These are phyloP conservation scores for Temnothorax nylanderi DNA, from an alignment of 1,140 invertebrate genomes.

Conservation along the genomic window DNA sequence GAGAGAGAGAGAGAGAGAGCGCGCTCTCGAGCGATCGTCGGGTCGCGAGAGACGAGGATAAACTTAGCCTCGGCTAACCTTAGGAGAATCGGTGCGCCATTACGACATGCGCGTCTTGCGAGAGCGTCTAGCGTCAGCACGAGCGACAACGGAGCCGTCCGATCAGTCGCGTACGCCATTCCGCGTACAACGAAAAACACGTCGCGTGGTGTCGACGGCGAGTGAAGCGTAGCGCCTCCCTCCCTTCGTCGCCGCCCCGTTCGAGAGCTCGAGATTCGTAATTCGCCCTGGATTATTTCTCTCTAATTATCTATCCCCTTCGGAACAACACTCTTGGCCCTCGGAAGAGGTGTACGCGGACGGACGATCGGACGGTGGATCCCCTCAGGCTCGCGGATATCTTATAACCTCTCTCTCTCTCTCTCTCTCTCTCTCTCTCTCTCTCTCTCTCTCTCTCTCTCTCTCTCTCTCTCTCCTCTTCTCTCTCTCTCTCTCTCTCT, in stretches of 20 bases:
- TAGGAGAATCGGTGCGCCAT: slow-evolving; percentile 76
- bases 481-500: slow-evolving; percentile 51
- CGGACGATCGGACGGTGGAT: slow-evolving; percentile 38
- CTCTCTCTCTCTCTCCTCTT: slow-evolving; percentile 45
- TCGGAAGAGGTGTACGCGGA: slow-evolving; percentile 3
- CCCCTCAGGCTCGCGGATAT: slow-evolving; percentile 39
- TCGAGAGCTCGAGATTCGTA: background rate
- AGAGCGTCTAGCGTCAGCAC: slow-evolving; percentile 69
- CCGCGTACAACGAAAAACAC: slow-evolving; percentile 71
- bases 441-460: slow-evolving; percentile 51
- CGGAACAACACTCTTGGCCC: background rate
- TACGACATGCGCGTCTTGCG: slow-evolving; percentile 80
- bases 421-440: background rate
- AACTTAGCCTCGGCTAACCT: slow-evolving; percentile 58
- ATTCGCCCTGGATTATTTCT: background rate
- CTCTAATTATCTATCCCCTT: background rate
- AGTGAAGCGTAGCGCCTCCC: slow-evolving; percentile 29
- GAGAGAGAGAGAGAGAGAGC: slow-evolving; percentile 12
- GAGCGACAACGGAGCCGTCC: slow-evolving; percentile 69
- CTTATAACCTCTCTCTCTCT: slow-evolving; percentile 69
- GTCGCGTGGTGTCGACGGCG: slow-evolving; percentile 8
- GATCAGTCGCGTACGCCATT: slow-evolving; percentile 77
- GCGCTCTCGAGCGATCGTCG: background rate
- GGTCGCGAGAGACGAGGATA: slow-evolving; percentile 24
- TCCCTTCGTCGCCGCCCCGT: background rate